Percentiles rank a stretch among this genome's conserved stretches.
phyloP scores from a whole-genome alignment of 2,113 vertebrate species.

The Lota lota region DNA sequence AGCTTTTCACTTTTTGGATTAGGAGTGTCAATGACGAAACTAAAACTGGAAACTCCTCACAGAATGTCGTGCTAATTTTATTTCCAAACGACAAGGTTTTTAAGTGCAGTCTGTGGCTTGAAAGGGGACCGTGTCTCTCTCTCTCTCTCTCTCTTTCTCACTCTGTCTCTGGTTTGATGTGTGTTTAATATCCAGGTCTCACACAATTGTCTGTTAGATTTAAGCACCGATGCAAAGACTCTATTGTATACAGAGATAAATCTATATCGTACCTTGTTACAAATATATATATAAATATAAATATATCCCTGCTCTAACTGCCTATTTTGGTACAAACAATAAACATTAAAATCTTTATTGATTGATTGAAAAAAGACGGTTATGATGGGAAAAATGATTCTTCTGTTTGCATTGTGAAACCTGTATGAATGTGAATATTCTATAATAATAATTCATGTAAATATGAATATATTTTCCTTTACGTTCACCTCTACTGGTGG shows the following conservation, averaged over 20 bases:
- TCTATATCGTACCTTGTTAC: conserved; percentile 40
- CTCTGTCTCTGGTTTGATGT: conserved; percentile 44
- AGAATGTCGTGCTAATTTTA: too few species aligned
- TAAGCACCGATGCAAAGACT: conserved; percentile 79
- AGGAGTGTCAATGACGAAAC: too few species aligned
- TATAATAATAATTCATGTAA: conserved; percentile 57
- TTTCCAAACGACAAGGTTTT: too few species aligned
- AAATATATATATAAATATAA: conserved; percentile 35
- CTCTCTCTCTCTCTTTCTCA: conserved; percentile 20
- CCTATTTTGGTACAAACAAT: conserved; percentile 98
- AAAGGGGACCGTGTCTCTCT: neutral
- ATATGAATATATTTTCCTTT: conserved; percentile 75
- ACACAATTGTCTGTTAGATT: conserved; percentile 67
- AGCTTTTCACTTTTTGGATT: too few species aligned
- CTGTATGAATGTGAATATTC: conserved; percentile 70
- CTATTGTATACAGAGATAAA: conserved; percentile 81
- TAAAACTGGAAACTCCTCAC: too few species aligned
- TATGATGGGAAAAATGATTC: conserved; percentile 58
- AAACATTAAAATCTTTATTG: conserved; percentile 81
- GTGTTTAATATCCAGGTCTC: conserved; percentile 42
- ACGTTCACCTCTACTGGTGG: conserved; percentile 66
- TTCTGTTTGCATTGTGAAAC: conserved; percentile 82
- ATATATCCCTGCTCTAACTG: conserved; percentile 98
- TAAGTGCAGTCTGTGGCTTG: neutral
- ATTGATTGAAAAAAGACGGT: conserved; percentile 80